phyloP scores from a whole-genome alignment of 2,797 vertebrate species.

The Aeoliscus strigatus region DNA sequence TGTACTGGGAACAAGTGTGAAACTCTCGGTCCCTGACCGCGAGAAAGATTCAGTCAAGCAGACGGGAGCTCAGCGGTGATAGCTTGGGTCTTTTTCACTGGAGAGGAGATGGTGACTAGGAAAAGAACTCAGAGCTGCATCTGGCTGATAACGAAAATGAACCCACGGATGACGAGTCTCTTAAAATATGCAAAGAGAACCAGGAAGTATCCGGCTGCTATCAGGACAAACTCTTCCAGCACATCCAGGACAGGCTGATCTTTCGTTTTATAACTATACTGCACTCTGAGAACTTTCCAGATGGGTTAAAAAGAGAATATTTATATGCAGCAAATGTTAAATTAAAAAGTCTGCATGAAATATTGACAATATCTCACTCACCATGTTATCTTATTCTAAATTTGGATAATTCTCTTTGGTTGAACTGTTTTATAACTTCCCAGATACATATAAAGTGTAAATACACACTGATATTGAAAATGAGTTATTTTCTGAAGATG shows the following conservation, averaged over 20 bases:
- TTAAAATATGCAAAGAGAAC: slow-evolving; percentile 64
- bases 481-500: too few species aligned
- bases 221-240: slow-evolving; percentile 27
- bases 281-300: slow-evolving; percentile 39
- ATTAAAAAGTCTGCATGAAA: slow-evolving; percentile 12
- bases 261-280: slow-evolving; percentile 24
- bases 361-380: slow-evolving; percentile 7
- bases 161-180: slow-evolving; percentile 38
- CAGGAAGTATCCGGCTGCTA: slow-evolving; percentile 40
- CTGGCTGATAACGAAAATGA: slow-evolving; percentile 61
- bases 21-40: slow-evolving; percentile 16
- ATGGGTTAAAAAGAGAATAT: slow-evolving; percentile 15
- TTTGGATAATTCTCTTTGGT: slow-evolving; percentile 44
- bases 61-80: slow-evolving; percentile 37
- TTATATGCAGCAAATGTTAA: slow-evolving; percentile 3
- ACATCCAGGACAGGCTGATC: slow-evolving; percentile 39
- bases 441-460: slow-evolving; percentile 13
- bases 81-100: slow-evolving; percentile 46
- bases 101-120: slow-evolving; percentile 47
- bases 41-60: slow-evolving; percentile 37
- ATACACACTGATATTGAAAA: slow-evolving; percentile 4
- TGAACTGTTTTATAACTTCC: slow-evolving; percentile 6
- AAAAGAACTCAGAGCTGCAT: slow-evolving; percentile 46
- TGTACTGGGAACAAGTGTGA: too few species aligned
- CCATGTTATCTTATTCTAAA: neutral